Evolutionary conservation across 2,797 vertebrate species (phyloP), one percentile per base, ranked within the genome.

Genomic region (Manis javanica): DNA sequence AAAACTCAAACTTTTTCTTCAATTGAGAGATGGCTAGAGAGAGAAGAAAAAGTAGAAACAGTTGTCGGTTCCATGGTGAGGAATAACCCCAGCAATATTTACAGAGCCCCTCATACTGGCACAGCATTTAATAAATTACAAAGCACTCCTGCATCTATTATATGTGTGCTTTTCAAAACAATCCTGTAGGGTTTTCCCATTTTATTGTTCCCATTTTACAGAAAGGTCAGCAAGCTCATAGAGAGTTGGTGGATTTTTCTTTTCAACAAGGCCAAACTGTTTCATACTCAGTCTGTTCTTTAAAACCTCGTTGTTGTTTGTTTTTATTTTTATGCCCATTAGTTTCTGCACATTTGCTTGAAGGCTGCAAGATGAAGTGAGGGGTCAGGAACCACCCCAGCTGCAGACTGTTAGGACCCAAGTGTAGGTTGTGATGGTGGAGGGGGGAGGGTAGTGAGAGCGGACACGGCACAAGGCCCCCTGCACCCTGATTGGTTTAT

Each of bases 71-170:
- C 14, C 34, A 21, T 11, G 0, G 3, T 2, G 39, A 53, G 29
- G 68, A 15, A 15, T 1, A 3, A 39, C 37, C 3, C 37, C n/a
- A 7, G 26, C 15, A 5, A 4, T 10, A 0, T 6, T 51, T 2
- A 4, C 7, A 39, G 87, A 3, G 0, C 59, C 31, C 39, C 5
- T 7, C 0, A 21, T 7, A 0, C 6, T 11, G 2, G 42, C 14
- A 2, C 53, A 13, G 46, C 68, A 24, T 8, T 26, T 37, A 42
- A 23, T 37, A 24, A 55, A 11, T 46, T 8, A 18, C 1, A 0
- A 11, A 57, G 49, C 63, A 4, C 49, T n/a, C 57, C 34, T 3
- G 2, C 55, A 18, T 57, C 82, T 46, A 4, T 24, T 31, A 31
- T 12, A 19, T 14, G 0, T 23, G 19, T 14, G 34, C 84, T 66